Base-by-base conservation (phyloP, 37 sponge, comb jelly and placozoan genomes). In the Corticium candelabrum region DNA sequence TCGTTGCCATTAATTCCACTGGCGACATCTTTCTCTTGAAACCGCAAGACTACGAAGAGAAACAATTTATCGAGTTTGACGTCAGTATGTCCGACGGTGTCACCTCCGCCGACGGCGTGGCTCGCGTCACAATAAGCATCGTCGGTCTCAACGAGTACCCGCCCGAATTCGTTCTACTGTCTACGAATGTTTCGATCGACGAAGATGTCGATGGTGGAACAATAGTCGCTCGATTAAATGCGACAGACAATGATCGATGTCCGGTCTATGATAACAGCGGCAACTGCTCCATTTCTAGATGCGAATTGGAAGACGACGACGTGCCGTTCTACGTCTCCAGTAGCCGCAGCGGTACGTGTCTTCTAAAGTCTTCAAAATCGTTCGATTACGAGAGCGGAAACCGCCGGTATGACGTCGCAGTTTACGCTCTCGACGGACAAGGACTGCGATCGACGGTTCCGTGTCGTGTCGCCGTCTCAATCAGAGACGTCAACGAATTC, bases 301-400 rank as follows among this genome's bases (percentile, higher is more conserved):
- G 21, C 62, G 15, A 21, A 11, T 21, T 50, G 15, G 62, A 27
- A 11, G 62, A 50, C 62, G 62, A 50, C 21, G 11, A 11, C 15
- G 62, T 50, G 15, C 62, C 62, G 62, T 50, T 50, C 21, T 27
- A 11, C 15, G 21, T 50, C 21, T 27, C 11, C 21, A 11, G 62
- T 21, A n/a, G n/a, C n/a, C n/a, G n/a, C n/a, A n/a, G n/a, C n/a
- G 11, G 11, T 21, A 50, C 62, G 11, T 11, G 62, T 21, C 15
- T 27, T 27, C 11, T 89, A 4, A 82, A 41, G 1, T 85, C 83
- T 36, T 56, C 68, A 7, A 79, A 76, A 2, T 11, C 75, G 11
- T 82, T 89, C 76, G 89, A 89, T 41, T 78, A 56, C 11, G 89
- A 89, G 38, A 34, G n/a, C 15, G 80, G 80, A 1, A 7, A 27